phyloP scores from a whole-genome alignment of 1,140 invertebrate species.

The Euschistus heros region DNA sequence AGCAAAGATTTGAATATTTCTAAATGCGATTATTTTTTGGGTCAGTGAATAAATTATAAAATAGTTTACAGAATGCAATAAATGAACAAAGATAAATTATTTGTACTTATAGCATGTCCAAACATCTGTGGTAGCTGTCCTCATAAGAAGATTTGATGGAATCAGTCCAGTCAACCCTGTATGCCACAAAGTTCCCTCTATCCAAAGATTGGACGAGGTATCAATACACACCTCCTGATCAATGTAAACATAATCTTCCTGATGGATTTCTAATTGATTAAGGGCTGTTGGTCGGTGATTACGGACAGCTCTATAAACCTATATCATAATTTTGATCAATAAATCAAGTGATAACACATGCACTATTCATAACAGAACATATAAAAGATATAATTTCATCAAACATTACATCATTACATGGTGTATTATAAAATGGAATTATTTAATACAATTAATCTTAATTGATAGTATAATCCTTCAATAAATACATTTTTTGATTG shows the following conservation, averaged over 20 bases:
- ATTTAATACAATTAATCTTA: no score
- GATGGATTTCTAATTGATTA: conserved; percentile 74
- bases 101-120: conserved; percentile 69
- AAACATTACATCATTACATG: no score
- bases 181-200: conserved; percentile 74
- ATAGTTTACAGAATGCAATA: no score
- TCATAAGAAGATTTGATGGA: conserved; percentile 68
- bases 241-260: conserved; percentile 78
- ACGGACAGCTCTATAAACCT: conserved; percentile 72
- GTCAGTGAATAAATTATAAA: no score
- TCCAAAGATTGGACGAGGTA: conserved; percentile 71
- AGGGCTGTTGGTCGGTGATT: conserved; percentile 61
- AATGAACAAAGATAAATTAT: neutral
- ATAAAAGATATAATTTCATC: no score
- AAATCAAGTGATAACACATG: no score
- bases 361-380: no score
- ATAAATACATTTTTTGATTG: no score
- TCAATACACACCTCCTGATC: conserved; percentile 53
- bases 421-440: no score
- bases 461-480: no score
- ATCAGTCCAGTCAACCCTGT: conserved; percentile 63
- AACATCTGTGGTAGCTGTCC: conserved; percentile 75
- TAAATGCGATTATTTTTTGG: no score
- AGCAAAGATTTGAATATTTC: no score
- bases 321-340: conserved; percentile 10